Evolutionary conservation across 2,888 invertebrate species (phyloP).

Genomic region (Machimus rusticus): DNA sequence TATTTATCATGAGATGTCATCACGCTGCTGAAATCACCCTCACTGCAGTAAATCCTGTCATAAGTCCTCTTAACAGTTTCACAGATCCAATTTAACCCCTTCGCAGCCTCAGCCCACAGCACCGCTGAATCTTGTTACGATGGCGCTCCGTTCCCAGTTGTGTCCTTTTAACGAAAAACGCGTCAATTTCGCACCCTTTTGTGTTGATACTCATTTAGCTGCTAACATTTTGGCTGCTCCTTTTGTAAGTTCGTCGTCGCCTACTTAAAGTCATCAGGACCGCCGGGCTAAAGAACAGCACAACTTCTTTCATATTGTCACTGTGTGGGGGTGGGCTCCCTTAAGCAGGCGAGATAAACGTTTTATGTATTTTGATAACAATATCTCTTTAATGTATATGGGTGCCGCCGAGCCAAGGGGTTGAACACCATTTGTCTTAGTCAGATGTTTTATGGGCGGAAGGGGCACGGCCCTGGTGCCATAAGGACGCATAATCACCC

Average conservation of each 20-base stretch:
- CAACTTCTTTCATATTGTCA: constrained; percentile 42
- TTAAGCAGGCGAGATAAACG: constrained; percentile 44
- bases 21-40: constrained; percentile 21
- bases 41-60: constrained; percentile 25
- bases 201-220: constrained; percentile 42
- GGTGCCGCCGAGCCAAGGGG: constrained; percentile 38
- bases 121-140: background rate
- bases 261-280: constrained; percentile 40
- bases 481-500: constrained; percentile 49
- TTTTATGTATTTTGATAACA: constrained; percentile 48
- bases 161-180: constrained; percentile 38
- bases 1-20: constrained; percentile 41
- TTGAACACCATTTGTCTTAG: constrained; percentile 47
- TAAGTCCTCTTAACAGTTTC: constrained; percentile 39
- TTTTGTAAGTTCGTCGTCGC: constrained; percentile 43
- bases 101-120: constrained; percentile 3
- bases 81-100: constrained; percentile 39
- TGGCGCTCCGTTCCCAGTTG: background rate
- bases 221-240: constrained; percentile 47
- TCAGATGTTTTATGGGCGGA: constrained; percentile 7
- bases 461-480: background rate
- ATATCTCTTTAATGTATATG: constrained; percentile 45
- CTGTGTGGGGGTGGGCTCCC: background rate
- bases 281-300: constrained; percentile 31
- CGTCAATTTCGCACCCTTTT: constrained; percentile 46